A percentile compares a stretch with the other conserved stretches of the same genome.
These are phyloP conservation scores for Schizaphis graminum DNA, from an alignment of 2,888 invertebrate species.

Conservation along the genomic window DNA sequence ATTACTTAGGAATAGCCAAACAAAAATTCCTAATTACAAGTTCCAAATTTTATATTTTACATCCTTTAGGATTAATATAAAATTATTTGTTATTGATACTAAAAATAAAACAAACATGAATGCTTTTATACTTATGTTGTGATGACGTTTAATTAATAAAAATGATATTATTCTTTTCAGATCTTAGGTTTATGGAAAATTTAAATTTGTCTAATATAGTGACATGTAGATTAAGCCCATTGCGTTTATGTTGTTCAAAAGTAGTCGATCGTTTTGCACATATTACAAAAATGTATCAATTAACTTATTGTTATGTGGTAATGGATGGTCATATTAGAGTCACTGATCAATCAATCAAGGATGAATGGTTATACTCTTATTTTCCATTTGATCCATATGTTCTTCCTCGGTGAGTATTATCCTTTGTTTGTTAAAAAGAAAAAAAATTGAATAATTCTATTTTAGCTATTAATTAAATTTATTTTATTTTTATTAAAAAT, in stretches of 20 bases:
- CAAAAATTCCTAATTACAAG: not conserved
- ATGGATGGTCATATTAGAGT: slow-evolving; percentile 75
- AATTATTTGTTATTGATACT: not conserved
- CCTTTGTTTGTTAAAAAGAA: not conserved
- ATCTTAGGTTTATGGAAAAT: slow-evolving; percentile 82
- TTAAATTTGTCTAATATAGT: slow-evolving; percentile 89
- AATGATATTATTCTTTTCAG: slow-evolving; percentile 73
- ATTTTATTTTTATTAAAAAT: not conserved
- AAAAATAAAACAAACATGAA: not conserved
- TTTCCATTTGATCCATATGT: slow-evolving; percentile 94
- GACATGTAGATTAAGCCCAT: slow-evolving; percentile 88
- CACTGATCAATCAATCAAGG: slow-evolving; percentile 67
- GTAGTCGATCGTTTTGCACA: slow-evolving; percentile 86
- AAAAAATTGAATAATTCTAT: not conserved
- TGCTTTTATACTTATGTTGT: not conserved
- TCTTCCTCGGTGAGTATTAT: slow-evolving; percentile 76
- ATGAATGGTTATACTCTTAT: slow-evolving; percentile 78
- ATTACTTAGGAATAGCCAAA: not conserved
- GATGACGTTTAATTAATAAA: not conserved
- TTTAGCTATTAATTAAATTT: not conserved
- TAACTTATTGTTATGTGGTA: slow-evolving; percentile 92
- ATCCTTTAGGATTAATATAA: not conserved
- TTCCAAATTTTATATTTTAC: not conserved
- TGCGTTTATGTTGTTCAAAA: slow-evolving; percentile 83
- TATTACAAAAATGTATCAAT: slow-evolving; percentile 85